Base-by-base conservation (phyloP, 1,140 invertebrate genomes). In the Eubasilissa regina region DNA sequence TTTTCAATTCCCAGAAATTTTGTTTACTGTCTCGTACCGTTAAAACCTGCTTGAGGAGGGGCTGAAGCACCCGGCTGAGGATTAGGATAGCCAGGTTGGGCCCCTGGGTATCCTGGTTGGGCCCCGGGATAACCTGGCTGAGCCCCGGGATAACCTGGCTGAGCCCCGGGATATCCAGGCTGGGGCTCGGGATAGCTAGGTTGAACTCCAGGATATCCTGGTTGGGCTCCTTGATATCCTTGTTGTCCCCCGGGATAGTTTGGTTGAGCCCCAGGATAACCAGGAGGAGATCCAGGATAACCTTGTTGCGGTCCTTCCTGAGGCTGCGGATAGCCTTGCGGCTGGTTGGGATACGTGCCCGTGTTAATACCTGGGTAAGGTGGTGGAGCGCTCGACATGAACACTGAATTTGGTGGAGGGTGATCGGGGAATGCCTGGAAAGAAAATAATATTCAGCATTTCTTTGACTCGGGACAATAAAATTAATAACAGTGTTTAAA, bases 361-460 rank as follows among this genome's bases (percentile, higher is more conserved):
- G 75, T 60, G 76, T 89, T 91, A 81, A 98, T 94, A 56, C 97
- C 97, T 58, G 97, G 97, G 89, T 99, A 99, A 0, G 97, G 97
- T 75, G 97, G 97, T n/a, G 97, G 97, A 85, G 93, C 95, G 84
- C 96, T 94, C 9, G 94, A 96, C 91, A 97, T 96, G 84, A 93
- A 99, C 4, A 99, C 97, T 56, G 93, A 93, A 85, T 97, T 95
- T 47, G 94, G 94, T 91, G 92, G 86, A 60, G 92, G 92, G 68
- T 92, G 91, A 81, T 92, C 88, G 1, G 91, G 92, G 84, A 93
- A 93, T 0, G 90, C 91, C 86, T 92, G 86, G 0, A 85, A 86
- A 51, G n/a, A 35, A 35, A 35, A 35, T 1, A 35, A 35, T 35
- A 35, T 6, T 35, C 6, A 35, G 25, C 25, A 35, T 35, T 6